Evolutionary conservation across 92 coral and sea anemone species (phyloP), one percentile per base, ranked within the genome.

Genomic region (Diadumene lineata): DNA sequence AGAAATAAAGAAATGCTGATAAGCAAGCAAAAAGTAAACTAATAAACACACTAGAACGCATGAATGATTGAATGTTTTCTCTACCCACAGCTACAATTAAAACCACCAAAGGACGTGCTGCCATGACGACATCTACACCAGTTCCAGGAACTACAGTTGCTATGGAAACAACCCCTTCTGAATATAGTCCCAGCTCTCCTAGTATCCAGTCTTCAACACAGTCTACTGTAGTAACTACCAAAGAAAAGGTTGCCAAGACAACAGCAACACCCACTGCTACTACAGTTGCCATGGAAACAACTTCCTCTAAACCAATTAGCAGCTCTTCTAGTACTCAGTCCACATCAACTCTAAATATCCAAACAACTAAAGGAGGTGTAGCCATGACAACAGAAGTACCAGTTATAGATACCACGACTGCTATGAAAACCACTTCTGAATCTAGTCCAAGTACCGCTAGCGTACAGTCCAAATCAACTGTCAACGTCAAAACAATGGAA

Each of bases 251-350:
- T 13, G 48, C 48, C 48, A 38, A 4, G 48, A 38, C 66, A 38
- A 38, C 48, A 38, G 13, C 22, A 6, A 31, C 43, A 0, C 38
- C 75, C 2, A 70, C 53, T 34, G 75, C 48, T 50, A 70, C 75
- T 24, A 11, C 34, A 53, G 75, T 70, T 30, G 50, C 50, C 62
- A 53, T 70, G 75, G 64, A 70, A 51, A 70, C 75, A 70, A 70
- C 63, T 21, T 7, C 62, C 27, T 10, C 34, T 15, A 24, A 31
- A 69, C 32, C 19, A 43, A 0, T 57, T 6, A 43, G 1, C 9
- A 13, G 17, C 16, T 24, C 24, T 4, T n/a, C 50, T 68, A 25
- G 48, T 55, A 48, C 53, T 58, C 29, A 68, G 34, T 0, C 57
- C 31, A n/a, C 50, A 68, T n/a, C n/a, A n/a, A 23, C 34, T 30